Conservation (phyloP, 2,113 vertebrate species). For the Baryphthengus martii region DNA sequence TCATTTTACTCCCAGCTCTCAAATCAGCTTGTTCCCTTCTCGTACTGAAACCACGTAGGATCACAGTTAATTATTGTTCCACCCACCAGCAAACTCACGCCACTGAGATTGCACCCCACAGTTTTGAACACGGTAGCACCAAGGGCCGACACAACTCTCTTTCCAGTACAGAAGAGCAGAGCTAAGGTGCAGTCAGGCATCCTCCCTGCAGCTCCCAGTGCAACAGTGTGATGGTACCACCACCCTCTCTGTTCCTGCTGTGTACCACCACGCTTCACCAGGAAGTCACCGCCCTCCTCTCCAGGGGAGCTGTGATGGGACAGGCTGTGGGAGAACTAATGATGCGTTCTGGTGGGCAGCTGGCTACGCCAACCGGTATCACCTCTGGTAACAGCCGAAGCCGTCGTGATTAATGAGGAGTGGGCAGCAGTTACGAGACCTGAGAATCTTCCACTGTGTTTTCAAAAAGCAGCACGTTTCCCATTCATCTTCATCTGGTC, state of each 20-base stretch:
- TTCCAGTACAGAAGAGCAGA: not conserved
- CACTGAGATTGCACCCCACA: not conserved
- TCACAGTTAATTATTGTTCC: not conserved
- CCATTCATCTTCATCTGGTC: not conserved
- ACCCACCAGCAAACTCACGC: not conserved
- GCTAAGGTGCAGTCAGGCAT: not conserved
- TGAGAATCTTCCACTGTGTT: not conserved
- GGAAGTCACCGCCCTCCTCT: not conserved
- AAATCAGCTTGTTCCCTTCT: not conserved
- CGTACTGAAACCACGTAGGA: not conserved
- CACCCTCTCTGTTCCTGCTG: not conserved
- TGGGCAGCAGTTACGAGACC: not conserved
- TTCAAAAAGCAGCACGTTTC: not conserved
- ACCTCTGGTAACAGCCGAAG: fast-evolving
- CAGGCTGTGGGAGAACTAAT: fast-evolving
- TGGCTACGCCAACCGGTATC: fast-evolving
- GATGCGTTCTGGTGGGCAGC: fast-evolving
- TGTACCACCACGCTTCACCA: not conserved
- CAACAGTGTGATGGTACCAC: not conserved
- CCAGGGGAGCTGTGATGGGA: not conserved
- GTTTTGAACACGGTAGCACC: not conserved
- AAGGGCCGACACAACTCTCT: not conserved
- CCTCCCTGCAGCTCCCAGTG: not conserved
- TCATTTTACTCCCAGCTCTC: not conserved
- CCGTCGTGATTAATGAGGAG: not conserved